Conservation (phyloP, 1,140 invertebrate genomes). For the Drosophila asahinai region DNA sequence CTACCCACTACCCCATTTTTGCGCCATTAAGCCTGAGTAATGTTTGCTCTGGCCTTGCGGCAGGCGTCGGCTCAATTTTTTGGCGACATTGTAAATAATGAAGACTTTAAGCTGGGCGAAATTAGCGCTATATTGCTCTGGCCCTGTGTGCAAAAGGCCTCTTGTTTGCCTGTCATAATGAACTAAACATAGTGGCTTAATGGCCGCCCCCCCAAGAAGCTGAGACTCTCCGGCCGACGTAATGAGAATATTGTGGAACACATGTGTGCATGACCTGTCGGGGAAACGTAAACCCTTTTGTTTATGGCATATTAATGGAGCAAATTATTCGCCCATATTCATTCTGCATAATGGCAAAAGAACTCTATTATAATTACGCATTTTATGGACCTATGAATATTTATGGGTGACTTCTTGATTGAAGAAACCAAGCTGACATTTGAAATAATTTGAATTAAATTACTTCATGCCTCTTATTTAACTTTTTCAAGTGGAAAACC, state of each 20-base stretch:
- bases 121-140: slow-evolving; percentile 63
- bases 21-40: slow-evolving; percentile 74
- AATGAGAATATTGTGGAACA: slow-evolving; percentile 25
- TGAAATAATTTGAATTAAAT: slow-evolving; percentile 4
- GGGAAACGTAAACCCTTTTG: slow-evolving; percentile 5
- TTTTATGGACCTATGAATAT: slow-evolving; percentile 21
- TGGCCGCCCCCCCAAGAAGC: slow-evolving; percentile 22
- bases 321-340: slow-evolving; percentile 27
- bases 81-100: slow-evolving; percentile 77
- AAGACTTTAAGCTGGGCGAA: slow-evolving; percentile 78
- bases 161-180: slow-evolving; percentile 61
- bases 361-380: slow-evolving; percentile 9
- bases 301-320: slow-evolving; percentile 41
- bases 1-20: slow-evolving; percentile 4
- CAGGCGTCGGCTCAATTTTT: slow-evolving; percentile 72
- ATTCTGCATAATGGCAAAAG: slow-evolving; percentile 17
- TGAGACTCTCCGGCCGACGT: slow-evolving; percentile 3
- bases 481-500: neutral
- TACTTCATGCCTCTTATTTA: no score
- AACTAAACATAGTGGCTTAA: slow-evolving; percentile 66
- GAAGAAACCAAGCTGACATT: neutral
- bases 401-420: slow-evolving; percentile 34
- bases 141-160: neutral
- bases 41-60: slow-evolving; percentile 67
- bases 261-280: slow-evolving; percentile 33